Percentiles rank a stretch among this genome's conserved stretches.
Conservation (phyloP, 2,113 vertebrate species). For the Sapayoa aenigma region DNA sequence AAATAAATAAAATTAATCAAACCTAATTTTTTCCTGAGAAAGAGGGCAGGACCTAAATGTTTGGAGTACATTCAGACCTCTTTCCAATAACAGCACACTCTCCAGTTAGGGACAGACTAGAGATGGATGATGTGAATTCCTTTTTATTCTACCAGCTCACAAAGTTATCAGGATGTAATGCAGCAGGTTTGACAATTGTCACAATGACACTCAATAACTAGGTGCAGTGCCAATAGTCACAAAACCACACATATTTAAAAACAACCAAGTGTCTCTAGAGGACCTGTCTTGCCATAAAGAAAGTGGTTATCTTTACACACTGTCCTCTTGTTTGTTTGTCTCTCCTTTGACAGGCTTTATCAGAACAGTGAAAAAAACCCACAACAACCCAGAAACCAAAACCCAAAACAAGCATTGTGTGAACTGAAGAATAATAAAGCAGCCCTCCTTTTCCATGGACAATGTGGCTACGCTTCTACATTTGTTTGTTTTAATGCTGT, state of each 20-base stretch:
- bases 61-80: not conserved
- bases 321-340: not conserved
- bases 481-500: rapidly evolving
- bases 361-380: not conserved
- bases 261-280: not conserved
- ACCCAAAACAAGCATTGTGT: not conserved
- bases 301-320: not conserved
- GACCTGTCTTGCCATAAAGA: not conserved
- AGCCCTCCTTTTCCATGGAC: not conserved
- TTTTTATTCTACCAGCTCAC: not conserved
- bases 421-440: not conserved
- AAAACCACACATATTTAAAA: not conserved
- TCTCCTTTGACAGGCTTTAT: not conserved
- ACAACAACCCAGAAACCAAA: not conserved
- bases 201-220: not conserved
- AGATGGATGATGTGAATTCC: not conserved
- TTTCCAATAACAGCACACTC: not conserved
- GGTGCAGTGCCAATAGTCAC: not conserved
- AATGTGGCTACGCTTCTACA: not conserved
- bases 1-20: not conserved
- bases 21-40: not conserved
- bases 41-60: not conserved
- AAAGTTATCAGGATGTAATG: not conserved
- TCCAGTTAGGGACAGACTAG: not conserved
- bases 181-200: not conserved